A percentile compares a stretch with the other conserved stretches of the same genome.
phyloP scores from a whole-genome alignment of 2,888 invertebrate species.

The Hydrotaea cyrtoneurina region DNA sequence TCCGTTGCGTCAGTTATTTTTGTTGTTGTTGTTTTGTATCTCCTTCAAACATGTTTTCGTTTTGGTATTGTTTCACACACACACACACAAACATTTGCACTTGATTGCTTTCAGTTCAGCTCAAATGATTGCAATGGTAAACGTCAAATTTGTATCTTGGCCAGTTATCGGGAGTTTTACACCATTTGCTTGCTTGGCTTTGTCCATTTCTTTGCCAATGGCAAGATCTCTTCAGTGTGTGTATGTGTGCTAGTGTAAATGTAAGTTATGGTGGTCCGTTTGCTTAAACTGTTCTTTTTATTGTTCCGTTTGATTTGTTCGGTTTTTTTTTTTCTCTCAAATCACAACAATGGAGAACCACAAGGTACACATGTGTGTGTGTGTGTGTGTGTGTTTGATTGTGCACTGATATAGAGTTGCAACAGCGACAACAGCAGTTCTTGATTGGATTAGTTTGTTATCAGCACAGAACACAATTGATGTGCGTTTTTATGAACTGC shows the following conservation, averaged over 20 bases:
- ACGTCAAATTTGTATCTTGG: conserved; percentile 75
- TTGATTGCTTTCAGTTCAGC: conserved; percentile 70
- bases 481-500: conserved; percentile 60
- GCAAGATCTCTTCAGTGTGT: neutral
- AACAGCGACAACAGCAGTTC: conserved; percentile 57
- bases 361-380: neutral
- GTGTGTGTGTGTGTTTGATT: neutral
- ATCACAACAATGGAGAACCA: neutral
- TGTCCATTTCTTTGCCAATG: conserved; percentile 15
- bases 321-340: conserved; percentile 50
- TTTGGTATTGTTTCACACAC: conserved; percentile 44
- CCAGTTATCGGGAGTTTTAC: conserved; percentile 71
- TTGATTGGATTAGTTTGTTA: conserved; percentile 40
- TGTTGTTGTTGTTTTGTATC: conserved; percentile 37
- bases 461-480: conserved; percentile 39
- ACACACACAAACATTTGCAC: conserved; percentile 50
- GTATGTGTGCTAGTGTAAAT: conserved; percentile 32
- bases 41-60: conserved; percentile 55
- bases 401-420: neutral
- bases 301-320: conserved; percentile 69
- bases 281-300: conserved; percentile 63
- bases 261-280: conserved; percentile 56
- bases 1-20: conserved; percentile 41
- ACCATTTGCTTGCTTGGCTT: conserved; percentile 19
- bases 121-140: conserved; percentile 59